Conservation (phyloP, 2,113 vertebrate species). For the Ovibos moschatus region DNA sequence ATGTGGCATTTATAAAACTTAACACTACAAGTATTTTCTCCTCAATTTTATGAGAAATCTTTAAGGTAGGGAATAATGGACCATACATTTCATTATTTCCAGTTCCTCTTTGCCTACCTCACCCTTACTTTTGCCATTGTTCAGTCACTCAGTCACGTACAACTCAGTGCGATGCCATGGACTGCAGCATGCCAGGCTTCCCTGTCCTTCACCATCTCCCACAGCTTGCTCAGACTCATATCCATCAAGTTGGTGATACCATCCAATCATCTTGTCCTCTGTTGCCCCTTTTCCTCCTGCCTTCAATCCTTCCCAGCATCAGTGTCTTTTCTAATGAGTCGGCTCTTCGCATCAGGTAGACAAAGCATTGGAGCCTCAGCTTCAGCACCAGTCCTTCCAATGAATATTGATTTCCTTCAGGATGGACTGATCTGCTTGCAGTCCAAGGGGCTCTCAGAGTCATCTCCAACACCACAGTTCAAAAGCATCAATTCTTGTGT, state of each 20-base stretch:
- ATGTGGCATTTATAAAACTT: background rate
- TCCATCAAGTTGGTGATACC: background rate
- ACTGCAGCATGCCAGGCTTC: background rate
- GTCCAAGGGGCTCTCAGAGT: background rate
- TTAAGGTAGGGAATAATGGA: background rate
- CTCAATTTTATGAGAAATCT: background rate
- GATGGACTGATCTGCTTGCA: background rate
- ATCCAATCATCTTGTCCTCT: background rate
- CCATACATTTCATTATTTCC: background rate
- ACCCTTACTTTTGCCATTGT: background rate
- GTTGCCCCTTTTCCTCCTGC: background rate
- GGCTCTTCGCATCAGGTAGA: background rate
- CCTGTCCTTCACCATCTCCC: background rate
- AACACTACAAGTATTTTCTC: background rate
- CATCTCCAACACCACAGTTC: background rate
- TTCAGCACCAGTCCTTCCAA: background rate
- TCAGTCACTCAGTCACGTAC: background rate
- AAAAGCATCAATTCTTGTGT: background rate
- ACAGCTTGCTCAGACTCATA: background rate
- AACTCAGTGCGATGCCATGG: rapidly evolving
- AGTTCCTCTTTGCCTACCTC: background rate
- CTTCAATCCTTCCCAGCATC: background rate
- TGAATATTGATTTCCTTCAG: background rate
- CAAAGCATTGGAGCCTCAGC: background rate
- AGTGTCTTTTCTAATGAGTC: background rate